A percentile compares a stretch with the other conserved stretches of the same genome.
These are phyloP conservation scores for Phenganax subtilis DNA, from an alignment of 92 coral and sea anemone species.

Conservation along the genomic window DNA sequence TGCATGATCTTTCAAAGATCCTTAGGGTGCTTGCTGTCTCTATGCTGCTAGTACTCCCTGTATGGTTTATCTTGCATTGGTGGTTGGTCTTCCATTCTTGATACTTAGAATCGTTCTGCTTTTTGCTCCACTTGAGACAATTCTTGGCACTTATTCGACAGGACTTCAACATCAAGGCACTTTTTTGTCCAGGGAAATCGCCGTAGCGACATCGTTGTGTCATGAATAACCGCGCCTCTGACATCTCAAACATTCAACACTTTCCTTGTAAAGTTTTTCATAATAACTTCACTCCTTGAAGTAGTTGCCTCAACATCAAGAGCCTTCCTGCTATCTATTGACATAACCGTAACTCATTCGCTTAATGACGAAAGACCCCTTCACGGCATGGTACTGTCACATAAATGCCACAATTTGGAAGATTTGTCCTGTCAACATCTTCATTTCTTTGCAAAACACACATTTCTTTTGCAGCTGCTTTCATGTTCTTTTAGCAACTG, in stretches of 20 bases:
- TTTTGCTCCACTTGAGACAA: no score
- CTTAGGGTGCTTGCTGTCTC: no score
- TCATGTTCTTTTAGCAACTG: neutral
- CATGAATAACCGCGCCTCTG: neutral
- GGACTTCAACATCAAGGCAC: no score
- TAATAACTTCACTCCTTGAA: conserved; percentile 26
- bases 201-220: no score
- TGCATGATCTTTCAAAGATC: no score
- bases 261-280: conserved; percentile 39
- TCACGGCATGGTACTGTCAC: neutral
- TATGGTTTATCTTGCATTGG: no score
- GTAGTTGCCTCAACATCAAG: neutral
- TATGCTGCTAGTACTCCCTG: no score
- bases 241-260: conserved; percentile 40
- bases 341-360: neutral
- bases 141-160: no score
- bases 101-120: no score
- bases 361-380: neutral
- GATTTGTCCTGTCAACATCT: neutral
- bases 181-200: no score
- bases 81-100: no score
- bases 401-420: neutral
- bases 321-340: neutral
- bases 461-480: neutral
- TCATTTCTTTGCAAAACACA: neutral